Percentiles rank a stretch among this genome's conserved stretches.
Evolutionary conservation across 2,797 vertebrate species (phyloP).

Genomic region (Peromyscus attwateri): DNA sequence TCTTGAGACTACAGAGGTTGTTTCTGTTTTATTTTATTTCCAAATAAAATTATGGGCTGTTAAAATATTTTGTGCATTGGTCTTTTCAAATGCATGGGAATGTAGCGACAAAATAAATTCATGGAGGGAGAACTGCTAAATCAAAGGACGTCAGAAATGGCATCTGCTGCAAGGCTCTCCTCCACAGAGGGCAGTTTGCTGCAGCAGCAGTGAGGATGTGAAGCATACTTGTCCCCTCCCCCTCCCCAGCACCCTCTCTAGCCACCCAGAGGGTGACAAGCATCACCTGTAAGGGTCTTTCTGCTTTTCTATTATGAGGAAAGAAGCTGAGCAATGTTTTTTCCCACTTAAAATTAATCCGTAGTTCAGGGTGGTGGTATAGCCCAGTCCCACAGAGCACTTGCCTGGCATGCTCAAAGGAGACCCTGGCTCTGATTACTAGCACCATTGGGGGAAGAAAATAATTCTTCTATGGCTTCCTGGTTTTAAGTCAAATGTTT

Average conservation of each 20-base stretch:
- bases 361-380: background rate
- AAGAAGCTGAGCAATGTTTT: background rate
- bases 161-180: background rate
- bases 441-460: background rate
- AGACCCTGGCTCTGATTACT: background rate
- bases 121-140: constrained; percentile 5
- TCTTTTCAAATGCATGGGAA: constrained; percentile 57
- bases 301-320: constrained; percentile 12
- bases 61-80: constrained; percentile 35
- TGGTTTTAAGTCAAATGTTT: constrained; percentile 16
- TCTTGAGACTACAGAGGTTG: background rate
- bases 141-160: constrained; percentile 39
- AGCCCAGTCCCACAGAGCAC: too few species aligned
- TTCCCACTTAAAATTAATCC: constrained; percentile 33
- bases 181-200: background rate
- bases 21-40: constrained; percentile 56
- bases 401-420: background rate
- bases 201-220: background rate
- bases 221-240: background rate
- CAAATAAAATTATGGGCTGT: constrained; percentile 22
- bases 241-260: background rate
- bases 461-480: constrained; percentile 23
- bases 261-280: background rate
- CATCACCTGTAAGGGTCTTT: background rate
- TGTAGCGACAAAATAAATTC: constrained; percentile 58